phyloP scores from a whole-genome alignment of 2,797 vertebrate genomes.

The Syndactyla subalaris region DNA sequence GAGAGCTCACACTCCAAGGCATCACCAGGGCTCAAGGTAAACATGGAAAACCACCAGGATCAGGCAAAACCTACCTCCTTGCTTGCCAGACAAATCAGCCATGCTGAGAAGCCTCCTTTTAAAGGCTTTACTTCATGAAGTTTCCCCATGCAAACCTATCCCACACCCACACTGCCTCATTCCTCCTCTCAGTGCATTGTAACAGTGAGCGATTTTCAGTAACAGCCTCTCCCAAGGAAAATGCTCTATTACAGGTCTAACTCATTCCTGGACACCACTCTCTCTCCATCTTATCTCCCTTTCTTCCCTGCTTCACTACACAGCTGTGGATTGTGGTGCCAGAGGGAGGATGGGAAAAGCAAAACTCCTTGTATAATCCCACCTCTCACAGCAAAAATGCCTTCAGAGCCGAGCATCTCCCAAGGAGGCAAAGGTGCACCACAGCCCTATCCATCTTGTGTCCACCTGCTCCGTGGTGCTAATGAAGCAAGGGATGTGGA shows the following conservation, averaged over 20 bases:
- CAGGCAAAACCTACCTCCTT: not conserved
- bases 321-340: not conserved
- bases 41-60: not conserved
- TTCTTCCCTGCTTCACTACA: not conserved
- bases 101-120: not conserved
- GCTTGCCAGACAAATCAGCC: not conserved
- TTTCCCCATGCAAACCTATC: not conserved
- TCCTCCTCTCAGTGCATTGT: not conserved
- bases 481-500: not conserved
- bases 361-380: not conserved
- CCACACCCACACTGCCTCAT: not conserved
- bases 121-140: not conserved
- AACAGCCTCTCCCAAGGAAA: constrained; percentile 20
- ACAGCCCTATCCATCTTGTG: not conserved
- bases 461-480: not conserved
- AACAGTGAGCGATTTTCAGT: not conserved
- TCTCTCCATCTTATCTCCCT: not conserved
- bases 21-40: not conserved
- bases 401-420: not conserved
- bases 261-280: not conserved
- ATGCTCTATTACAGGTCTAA: not conserved
- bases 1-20: not conserved
- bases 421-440: not conserved
- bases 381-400: not conserved
- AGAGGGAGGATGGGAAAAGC: not conserved